Evolutionary conservation across 2,797 vertebrate genomes (phyloP), one percentile per base, ranked within the genome.

Genomic region (Melanotaenia boesemani): DNA sequence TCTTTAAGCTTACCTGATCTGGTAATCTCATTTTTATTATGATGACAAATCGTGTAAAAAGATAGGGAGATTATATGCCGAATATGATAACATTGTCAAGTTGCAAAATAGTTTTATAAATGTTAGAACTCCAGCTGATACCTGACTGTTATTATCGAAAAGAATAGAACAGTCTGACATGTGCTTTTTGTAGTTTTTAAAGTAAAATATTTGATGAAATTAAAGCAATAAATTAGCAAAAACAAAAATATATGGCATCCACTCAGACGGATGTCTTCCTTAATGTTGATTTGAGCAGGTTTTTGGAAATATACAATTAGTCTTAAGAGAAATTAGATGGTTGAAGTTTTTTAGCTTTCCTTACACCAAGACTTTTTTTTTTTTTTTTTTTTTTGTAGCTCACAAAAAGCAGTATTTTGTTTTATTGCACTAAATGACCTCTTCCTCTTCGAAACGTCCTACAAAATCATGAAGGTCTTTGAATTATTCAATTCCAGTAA

Each of bases 401-500:
- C 3, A 75, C 61, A 81, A 74, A 28, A 69, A 44, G 41, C 46
- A 41, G 12, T 15, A 26, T 64, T 44, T 58, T 67, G 54, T 65
- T 55, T 15, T 52, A 44, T 48, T 74, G 67, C 70, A 77, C 75
- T 66, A 46, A 74, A 74, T 82, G 83, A 85, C 86, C 87, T 77
- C 70, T 70, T 76, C 72, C 70, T 70, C 56, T 81, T 66, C 79
- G 68, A 74, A 86, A 88, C 46, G 88, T 83, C 90, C 88, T 90
- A 88, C 81, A 86, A 80, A 88, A 68, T 54, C 1, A 52, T 85
- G 81, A 88, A 84, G 84, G 88, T 89, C 85, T 86, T 59, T 89
- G 87, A 91, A 92, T 92, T 86, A 92, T 91, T 91, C 79, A 81
- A 72, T 81, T 83, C 66, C 76, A 76, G 71, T 89, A 89, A 88